Percentiles rank a stretch among this genome's conserved stretches.
Evolutionary conservation across 2,113 vertebrate species (phyloP).

Genomic region (Synchiropus splendidus): DNA sequence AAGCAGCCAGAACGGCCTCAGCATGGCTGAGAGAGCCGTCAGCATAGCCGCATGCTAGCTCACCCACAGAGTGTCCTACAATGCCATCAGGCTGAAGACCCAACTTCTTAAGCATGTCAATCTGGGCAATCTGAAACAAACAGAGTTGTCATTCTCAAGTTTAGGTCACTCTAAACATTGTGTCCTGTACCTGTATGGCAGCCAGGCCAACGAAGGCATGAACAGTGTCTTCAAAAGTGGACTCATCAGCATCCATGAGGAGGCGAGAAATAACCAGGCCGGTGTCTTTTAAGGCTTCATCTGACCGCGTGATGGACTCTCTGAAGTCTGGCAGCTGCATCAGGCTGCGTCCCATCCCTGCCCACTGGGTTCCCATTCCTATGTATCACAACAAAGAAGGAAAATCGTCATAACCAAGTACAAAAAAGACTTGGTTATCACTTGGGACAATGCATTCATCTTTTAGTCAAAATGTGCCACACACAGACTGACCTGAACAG

Average conservation of each 20-base stretch:
- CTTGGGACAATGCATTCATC: no score
- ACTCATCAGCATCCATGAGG: constrained; percentile 73
- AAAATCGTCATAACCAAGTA: not conserved
- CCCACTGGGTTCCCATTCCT: constrained; percentile 98
- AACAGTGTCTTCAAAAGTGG: constrained; percentile 80
- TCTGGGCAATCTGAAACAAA: constrained; percentile 77
- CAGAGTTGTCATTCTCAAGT: not conserved
- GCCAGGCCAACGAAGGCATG: constrained; percentile 85
- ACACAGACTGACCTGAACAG: constrained; percentile 80
- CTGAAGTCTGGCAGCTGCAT: constrained; percentile 80
- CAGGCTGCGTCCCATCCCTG: constrained; percentile 81
- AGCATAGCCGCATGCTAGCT: constrained; percentile 91
- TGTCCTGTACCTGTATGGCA: constrained; percentile 80
- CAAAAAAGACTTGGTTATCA: no score
- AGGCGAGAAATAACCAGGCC: constrained; percentile 80
- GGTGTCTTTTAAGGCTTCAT: constrained; percentile 68
- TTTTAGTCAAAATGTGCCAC: no score
- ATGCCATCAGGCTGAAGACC: constrained; percentile 87
- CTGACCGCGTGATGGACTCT: constrained; percentile 79
- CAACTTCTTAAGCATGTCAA: constrained; percentile 79
- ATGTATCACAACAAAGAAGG: not conserved
- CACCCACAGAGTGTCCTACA: constrained; percentile 88
- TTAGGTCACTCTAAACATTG: not conserved
- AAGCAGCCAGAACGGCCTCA: constrained; percentile 82
- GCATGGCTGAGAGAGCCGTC: constrained; percentile 80